Base-by-base conservation (phyloP, 2,113 vertebrate genomes). In the Entelurus aequoreus region DNA sequence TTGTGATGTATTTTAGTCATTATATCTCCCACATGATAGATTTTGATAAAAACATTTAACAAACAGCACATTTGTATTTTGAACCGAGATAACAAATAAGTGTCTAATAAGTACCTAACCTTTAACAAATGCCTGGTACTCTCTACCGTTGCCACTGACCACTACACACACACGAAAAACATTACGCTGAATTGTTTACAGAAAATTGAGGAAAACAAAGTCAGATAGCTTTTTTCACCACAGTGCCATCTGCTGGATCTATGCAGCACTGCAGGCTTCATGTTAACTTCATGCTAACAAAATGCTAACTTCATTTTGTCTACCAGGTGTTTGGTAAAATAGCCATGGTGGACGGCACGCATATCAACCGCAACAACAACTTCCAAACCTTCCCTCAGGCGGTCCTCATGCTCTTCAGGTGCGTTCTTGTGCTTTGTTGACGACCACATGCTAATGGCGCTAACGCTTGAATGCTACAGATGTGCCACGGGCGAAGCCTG, bases 321-420 rank as follows among this genome's bases (percentile, higher is more conserved):
- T 54, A 60, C 40, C 40, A 98, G 97, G 93, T 99, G 51, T 99
- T 99, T 89, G 97, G 97, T 54, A 99, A 99, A 90, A 92, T 99
- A 59, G 97, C 96, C 50, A 94, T 99, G 96, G 93, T 93, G 78
- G 97, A 98, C 73, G 93, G 93, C 68, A 94, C 93, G 47, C 94
- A 97, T 81, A 98, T 99, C 84, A 99, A 99, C 72, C 93, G 96
- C 69, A 99, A 99, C 92, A 99, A 99, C 90, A 99, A 99, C 81
- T 99, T 99, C 86, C 97, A 99, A 84, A 99, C 96, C 0, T 99
- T 99, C 71, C 95, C 94, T 2, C 96, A 99, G 77, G 93, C 97
- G 0, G 96, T 99, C 6, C 88, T 99, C 0, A 93, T 99, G 76
- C 92, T 99, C 19, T 99, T 99, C 91, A 96, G 97, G 97, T 98